Evolutionary conservation across 1,140 invertebrate genomes (phyloP).

Genomic region (Xylocopa sonorina): DNA sequence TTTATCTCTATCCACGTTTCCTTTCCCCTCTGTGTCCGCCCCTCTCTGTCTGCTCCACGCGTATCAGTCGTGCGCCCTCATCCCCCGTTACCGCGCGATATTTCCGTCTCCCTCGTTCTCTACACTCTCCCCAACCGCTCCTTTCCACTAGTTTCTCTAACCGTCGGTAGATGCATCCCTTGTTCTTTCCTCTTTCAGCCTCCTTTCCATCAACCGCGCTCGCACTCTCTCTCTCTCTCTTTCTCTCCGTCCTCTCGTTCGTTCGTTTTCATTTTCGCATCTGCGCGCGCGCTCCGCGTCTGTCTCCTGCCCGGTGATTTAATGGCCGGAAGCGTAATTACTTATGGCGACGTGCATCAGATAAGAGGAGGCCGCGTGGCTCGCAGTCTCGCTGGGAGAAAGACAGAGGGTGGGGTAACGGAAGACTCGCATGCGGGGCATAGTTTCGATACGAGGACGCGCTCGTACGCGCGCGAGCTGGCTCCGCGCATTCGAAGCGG

Average conservation of each 20-base stretch:
- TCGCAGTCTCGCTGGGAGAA: conserved; percentile 32
- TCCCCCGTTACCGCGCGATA: no score
- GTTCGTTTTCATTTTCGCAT: conserved; percentile 47
- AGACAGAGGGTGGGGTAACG: no score
- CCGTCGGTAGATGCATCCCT: not conserved
- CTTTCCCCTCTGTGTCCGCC: no score
- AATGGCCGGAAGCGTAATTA: conserved; percentile 78
- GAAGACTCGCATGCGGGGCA: not conserved
- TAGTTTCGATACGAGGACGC: conserved; percentile 26
- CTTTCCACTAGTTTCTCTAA: conserved; percentile 8
- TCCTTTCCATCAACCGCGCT: conserved; percentile 15
- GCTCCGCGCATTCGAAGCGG: conserved; percentile 40
- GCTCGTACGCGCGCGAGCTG: conserved; percentile 40
- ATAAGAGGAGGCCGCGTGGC: conserved; percentile 33
- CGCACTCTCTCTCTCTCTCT: conserved; percentile 18
- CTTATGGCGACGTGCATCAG: conserved; percentile 67
- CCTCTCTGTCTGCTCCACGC: no score
- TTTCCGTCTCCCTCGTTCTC: no score
- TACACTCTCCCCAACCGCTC: no score
- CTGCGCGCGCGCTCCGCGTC: conserved; percentile 32
- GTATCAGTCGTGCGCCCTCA: no score
- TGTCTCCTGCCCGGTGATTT: conserved; percentile 66
- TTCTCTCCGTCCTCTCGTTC: not conserved
- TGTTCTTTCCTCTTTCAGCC: not conserved
- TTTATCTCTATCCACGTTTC: not conserved